Percentiles rank a stretch among this genome's conserved stretches.
phyloP scores from a whole-genome alignment of 2,797 vertebrate species.

The Squalus acanthias region DNA sequence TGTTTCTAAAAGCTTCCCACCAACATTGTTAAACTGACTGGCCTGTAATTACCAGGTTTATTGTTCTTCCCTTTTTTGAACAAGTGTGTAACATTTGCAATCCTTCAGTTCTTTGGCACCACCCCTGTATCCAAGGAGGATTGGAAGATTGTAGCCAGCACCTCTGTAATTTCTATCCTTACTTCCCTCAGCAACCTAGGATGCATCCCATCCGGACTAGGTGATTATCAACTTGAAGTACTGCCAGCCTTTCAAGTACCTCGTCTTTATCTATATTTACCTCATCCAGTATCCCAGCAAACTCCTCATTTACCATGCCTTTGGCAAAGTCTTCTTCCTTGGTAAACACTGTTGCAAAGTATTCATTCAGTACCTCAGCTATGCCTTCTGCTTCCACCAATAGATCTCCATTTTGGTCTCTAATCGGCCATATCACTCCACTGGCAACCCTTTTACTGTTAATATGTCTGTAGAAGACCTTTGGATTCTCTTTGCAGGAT shows the following conservation, averaged over 20 bases:
- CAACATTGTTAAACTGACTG: no score
- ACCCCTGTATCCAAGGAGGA: not conserved
- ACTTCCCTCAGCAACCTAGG: no score
- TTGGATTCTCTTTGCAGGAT: not conserved
- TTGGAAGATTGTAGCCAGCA: not conserved
- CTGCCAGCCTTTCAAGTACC: not conserved
- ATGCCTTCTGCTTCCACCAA: not conserved
- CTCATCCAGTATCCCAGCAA: not conserved
- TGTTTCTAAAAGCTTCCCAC: no score
- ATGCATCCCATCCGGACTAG: no score
- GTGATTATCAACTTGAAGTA: not conserved
- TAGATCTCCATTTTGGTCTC: not conserved
- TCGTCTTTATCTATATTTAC: no score
- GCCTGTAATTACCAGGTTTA: no score
- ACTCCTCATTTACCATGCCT: no score
- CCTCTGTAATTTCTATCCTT: not conserved
- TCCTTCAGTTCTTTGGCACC: not conserved
- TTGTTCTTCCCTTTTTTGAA: no score
- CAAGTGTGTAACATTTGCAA: no score
- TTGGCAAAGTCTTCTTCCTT: no score
- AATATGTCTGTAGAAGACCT: not conserved
- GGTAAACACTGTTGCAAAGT: no score
- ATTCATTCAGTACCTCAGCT: not conserved
- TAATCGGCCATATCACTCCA: not conserved
- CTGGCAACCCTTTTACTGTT: not conserved